Evolutionary conservation across 2,888 invertebrate genomes (phyloP).

Genomic region (Zootermopsis nevadensis): DNA sequence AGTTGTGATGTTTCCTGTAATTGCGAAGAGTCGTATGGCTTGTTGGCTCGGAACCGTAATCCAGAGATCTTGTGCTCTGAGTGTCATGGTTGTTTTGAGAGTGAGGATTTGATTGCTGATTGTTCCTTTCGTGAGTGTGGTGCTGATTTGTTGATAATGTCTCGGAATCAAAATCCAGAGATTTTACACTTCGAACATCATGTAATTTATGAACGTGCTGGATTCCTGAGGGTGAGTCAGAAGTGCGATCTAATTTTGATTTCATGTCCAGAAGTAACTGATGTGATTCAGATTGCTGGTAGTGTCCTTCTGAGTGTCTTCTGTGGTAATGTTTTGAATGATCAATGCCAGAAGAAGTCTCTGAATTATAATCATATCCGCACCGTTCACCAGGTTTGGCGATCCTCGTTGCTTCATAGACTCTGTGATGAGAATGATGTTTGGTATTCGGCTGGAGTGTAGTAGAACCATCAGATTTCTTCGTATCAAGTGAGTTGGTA

Average conservation of each 20-base stretch:
- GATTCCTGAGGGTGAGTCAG: constrained; percentile 35
- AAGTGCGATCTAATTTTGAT: constrained; percentile 35
- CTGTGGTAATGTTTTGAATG: constrained; percentile 17
- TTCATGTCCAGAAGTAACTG: constrained; percentile 29
- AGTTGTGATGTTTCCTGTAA: constrained; percentile 62
- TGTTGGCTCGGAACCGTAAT: constrained; percentile 71
- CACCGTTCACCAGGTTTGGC: background rate
- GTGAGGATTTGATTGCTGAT: constrained; percentile 7
- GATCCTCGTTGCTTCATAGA: background rate
- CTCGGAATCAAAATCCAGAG: constrained; percentile 81
- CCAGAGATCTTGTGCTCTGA: constrained; percentile 59
- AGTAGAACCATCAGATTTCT: constrained; percentile 26
- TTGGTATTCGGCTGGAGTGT: constrained; percentile 16
- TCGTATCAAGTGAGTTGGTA: constrained; percentile 50
- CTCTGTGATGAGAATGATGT: constrained; percentile 37
- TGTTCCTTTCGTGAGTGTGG: constrained; percentile 46
- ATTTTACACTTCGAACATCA: constrained; percentile 74
- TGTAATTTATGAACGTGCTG: constrained; percentile 54
- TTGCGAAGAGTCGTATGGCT: constrained; percentile 59
- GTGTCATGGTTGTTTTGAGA: constrained; percentile 20
- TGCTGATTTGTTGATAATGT: constrained; percentile 60
- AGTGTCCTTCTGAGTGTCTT: constrained; percentile 28
- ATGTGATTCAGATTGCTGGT: constrained; percentile 24
- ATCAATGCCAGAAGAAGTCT: constrained; percentile 27
- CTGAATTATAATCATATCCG: constrained; percentile 7